Conservation (phyloP, 2,888 invertebrate species). For the Latrodectus elegans region DNA sequence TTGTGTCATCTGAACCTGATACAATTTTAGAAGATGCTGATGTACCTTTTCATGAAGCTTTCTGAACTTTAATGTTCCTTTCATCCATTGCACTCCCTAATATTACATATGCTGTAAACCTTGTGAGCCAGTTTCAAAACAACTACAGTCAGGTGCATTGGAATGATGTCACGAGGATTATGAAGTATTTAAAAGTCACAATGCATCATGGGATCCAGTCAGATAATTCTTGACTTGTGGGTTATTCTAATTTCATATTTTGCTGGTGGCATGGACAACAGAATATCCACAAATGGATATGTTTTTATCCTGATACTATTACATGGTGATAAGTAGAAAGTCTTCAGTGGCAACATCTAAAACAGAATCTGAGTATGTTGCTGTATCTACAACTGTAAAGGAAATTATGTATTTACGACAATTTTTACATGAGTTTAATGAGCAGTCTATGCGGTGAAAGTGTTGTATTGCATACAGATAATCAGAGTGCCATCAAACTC, state of each 20-base stretch:
- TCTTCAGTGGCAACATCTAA: conserved; percentile 22
- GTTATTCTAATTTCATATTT: conserved; percentile 55
- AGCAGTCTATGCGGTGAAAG: background rate
- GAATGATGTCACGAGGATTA: conserved; percentile 28
- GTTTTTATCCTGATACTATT: conserved; percentile 2
- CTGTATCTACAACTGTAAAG: conserved; percentile 3
- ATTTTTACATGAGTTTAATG: conserved; percentile 27
- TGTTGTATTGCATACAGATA: conserved; percentile 58
- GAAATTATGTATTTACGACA: conserved; percentile 31
- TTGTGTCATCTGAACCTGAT: conserved; percentile 10
- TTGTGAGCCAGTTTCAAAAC: background rate
- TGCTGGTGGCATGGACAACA: conserved; percentile 11
- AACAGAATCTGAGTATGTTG: conserved; percentile 49
- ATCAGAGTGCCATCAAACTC: conserved; percentile 70
- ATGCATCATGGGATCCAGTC: background rate
- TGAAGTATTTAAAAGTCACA: conserved; percentile 20
- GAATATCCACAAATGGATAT: conserved; percentile 61
- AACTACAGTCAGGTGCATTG: background rate
- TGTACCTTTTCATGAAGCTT: background rate
- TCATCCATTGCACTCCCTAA: background rate
- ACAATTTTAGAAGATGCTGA: background rate
- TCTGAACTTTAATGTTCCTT: too few species aligned
- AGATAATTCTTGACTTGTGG: background rate
- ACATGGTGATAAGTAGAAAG: conserved; percentile 34
- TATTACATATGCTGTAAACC: conserved; percentile 8